phyloP scores from a whole-genome alignment of 2,888 invertebrate genomes.

The Antitype chi region DNA sequence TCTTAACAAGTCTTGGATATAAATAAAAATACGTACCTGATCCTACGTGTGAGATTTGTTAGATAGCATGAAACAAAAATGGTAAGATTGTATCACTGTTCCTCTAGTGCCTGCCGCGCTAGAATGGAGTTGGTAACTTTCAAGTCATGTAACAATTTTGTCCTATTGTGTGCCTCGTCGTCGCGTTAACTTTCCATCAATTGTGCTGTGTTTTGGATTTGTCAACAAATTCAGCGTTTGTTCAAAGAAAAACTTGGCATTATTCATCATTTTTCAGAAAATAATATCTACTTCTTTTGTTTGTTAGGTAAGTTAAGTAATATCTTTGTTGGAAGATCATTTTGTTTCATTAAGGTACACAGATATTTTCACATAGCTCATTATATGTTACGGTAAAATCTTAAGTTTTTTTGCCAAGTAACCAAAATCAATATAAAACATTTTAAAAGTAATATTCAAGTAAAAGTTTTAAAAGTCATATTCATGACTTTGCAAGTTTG shows the following conservation, averaged over 20 bases:
- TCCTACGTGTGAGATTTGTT: slow-evolving; percentile 75
- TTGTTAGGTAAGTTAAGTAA: slow-evolving; percentile 65
- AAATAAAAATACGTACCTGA: slow-evolving; percentile 82
- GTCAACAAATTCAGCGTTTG: slow-evolving; percentile 75
- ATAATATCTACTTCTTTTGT: slow-evolving; percentile 68
- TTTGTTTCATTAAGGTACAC: slow-evolving; percentile 17
- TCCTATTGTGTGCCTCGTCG: slow-evolving; percentile 76
- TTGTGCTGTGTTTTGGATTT: slow-evolving; percentile 74
- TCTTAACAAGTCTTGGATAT: slow-evolving; percentile 40
- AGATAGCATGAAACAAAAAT: slow-evolving; percentile 83
- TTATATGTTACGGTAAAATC: not conserved
- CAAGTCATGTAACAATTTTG: slow-evolving; percentile 80
- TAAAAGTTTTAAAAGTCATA: not conserved
- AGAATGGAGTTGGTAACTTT: slow-evolving; percentile 70
- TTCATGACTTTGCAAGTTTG: slow-evolving; percentile 3
- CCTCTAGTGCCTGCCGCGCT: slow-evolving; percentile 56
- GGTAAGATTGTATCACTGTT: slow-evolving; percentile 52
- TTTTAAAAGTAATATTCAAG: not conserved
- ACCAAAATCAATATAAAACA: not conserved
- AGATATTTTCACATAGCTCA: not conserved
- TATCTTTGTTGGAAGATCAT: slow-evolving; percentile 58
- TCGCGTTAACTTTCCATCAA: slow-evolving; percentile 80
- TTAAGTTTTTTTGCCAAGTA: not conserved
- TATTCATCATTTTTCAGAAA: slow-evolving; percentile 53
- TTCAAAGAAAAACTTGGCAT: slow-evolving; percentile 67